Evolutionary conservation across 1,140 invertebrate species (phyloP), one percentile per base, ranked within the genome.

Genomic region (fruit fly (Drosophila melanogaster)): DNA sequence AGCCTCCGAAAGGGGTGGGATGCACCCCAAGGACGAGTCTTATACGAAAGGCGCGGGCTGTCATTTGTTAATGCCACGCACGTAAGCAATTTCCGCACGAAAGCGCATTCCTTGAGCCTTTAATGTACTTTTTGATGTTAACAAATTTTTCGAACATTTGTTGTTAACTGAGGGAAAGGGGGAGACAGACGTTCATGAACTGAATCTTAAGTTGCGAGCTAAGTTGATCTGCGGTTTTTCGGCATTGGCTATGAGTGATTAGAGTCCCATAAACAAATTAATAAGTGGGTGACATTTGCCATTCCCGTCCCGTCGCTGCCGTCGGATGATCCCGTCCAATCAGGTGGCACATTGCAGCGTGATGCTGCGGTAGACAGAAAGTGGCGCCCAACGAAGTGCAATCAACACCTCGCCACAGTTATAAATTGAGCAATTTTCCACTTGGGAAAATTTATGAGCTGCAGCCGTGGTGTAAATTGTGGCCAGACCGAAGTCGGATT

Each of bases 61-160:
- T 67, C 77, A 86, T 85, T 86, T 87, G 79, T 79, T 89, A 89
- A 87, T 87, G 84, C 84, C 84, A 77, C 84, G 84, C 84, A 87
- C 84, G 84, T 89, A 87, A 89, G 84, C 84, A 87, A 87, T 87
- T 87, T 87, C 84, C 84, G 84, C 84, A 87, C 84, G 84, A 87
- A 87, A 87, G 84, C 84, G 84, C 84, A 87, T 87, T 87, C 84
- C 73, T 84, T 87, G 84, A 87, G 84, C 84, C 84, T 87, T 87
- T 87, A 87, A 87, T 87, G 84, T 87, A 87, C 84, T 87, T 87
- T 87, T 89, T 87, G 84, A 87, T 87, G 84, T 87, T 87, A 87
- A 87, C 84, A 87, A 87, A 87, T 87, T 87, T 86, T 87, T 89
- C 58, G 74, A 89, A 89, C 84, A 87, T 87, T 87, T 87, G 77